Conservation (phyloP, 2,113 vertebrate species). For the Strix uralensis region DNA sequence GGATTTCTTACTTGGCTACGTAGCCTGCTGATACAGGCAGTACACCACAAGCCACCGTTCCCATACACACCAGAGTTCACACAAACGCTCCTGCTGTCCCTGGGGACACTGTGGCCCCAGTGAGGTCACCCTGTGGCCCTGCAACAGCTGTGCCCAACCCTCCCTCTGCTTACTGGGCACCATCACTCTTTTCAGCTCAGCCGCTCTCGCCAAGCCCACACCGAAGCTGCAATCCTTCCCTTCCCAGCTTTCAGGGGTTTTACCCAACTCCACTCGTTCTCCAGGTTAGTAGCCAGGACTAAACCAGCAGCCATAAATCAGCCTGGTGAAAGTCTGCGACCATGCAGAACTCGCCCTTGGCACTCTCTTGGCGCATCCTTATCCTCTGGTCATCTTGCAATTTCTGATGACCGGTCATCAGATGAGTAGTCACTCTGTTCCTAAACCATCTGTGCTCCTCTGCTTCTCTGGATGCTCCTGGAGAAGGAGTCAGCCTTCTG, state of each 20-base stretch:
- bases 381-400: too few relatives aligned
- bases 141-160: accelerated
- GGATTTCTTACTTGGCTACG: not conserved
- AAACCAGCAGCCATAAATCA: not conserved
- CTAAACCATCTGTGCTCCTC: too few relatives aligned
- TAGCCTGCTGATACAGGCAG: not conserved
- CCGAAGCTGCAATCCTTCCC: not conserved
- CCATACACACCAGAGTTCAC: not conserved
- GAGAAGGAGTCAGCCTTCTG: too few relatives aligned
- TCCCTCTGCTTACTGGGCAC: not conserved
- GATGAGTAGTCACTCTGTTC: too few relatives aligned
- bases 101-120: not conserved
- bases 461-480: too few relatives aligned
- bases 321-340: not conserved
- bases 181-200: not conserved
- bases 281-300: not conserved
- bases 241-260: not conserved
- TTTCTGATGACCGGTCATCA: too few relatives aligned
- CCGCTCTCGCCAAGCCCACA: not conserved
- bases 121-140: accelerated
- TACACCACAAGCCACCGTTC: not conserved
- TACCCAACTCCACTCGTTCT: not conserved
- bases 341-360: not conserved
- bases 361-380: too few relatives aligned
- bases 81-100: not conserved